These are phyloP conservation scores for Seriola dumerili DNA, from an alignment of 2,113 vertebrate genomes.

Conservation along the genomic window DNA sequence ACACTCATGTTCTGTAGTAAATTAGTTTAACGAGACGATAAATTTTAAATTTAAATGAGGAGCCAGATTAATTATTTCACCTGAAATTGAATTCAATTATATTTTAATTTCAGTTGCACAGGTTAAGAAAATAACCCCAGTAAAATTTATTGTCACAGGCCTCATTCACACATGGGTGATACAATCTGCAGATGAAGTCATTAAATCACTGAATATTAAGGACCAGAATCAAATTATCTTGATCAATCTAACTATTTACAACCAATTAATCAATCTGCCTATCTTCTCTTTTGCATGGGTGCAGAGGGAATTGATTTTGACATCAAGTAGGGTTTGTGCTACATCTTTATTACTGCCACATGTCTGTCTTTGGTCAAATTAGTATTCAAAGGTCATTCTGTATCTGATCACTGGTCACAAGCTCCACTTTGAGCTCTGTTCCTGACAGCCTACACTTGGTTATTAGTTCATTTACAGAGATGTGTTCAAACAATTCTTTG, in stretches of 20 bases:
- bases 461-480: background rate
- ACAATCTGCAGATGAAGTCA: background rate
- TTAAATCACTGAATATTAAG: slow-evolving; percentile 1
- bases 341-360: slow-evolving; percentile 7
- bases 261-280: background rate
- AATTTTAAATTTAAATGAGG: background rate
- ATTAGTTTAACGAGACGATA: background rate
- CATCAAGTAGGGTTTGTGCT: slow-evolving; percentile 4
- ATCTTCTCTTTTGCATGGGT: background rate
- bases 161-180: background rate
- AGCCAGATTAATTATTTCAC: background rate
- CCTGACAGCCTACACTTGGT: background rate
- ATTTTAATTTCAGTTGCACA: background rate
- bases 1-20: background rate
- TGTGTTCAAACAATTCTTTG: background rate
- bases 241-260: background rate
- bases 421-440: background rate
- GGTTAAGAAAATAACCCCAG: background rate
- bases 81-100: background rate
- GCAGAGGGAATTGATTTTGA: background rate
- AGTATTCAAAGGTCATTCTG: slow-evolving; percentile 7
- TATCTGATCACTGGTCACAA: background rate
- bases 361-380: slow-evolving; percentile 16
- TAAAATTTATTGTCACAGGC: background rate
- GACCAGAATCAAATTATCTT: background rate